Evolutionary conservation across 2,797 vertebrate species (phyloP), one percentile per base, ranked within the genome.

Genomic region (Propithecus deckenii): DNA sequence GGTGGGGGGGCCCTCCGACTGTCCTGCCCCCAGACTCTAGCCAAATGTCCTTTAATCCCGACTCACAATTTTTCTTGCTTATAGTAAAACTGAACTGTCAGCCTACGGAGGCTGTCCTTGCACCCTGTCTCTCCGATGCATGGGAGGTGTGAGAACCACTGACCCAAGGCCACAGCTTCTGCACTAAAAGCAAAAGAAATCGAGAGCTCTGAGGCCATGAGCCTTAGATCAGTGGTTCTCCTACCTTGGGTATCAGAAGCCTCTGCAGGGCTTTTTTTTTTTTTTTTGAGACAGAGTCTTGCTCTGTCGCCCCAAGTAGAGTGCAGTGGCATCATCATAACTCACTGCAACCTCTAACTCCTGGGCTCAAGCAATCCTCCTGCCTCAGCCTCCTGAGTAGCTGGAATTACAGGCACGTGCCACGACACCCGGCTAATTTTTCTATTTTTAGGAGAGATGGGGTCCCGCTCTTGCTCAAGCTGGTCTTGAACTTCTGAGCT

Each of bases 101-200:
- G 86, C 23, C n/a, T 8, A 8, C 3, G 7, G 15, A 17, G 22
- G 12, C 18, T 1, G 0, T 23, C 52, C 48, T 18, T 38, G 18
- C 35, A 0, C 4, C 2, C 2, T 5, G 17, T n/a, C 0, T n/a
- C 18, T n/a, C 17, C 1, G 2, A 5, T 46, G 22, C 6, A 0
- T 76, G 3, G 17, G 3, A 5, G 25, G 17, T 18, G 15, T 32
- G 17, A 23, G 35, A 50, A 15, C 57, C 43, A 17, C 57, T 17
- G 65, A 41, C 11, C 84, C 65, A 35, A 69, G 61, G 46, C 83
- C 12, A 1, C 15, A 17, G 18, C 43, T 38, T 22, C 43, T 30
- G 2, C 1, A 17, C 4, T 5, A 2, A 59, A 63, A 30, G 11
- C 8, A 0, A 30, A 46, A 48, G 32, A 23, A n/a, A 8, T 3